Base-by-base conservation (phyloP, 2,113 vertebrate genomes). In the Zosterops lateralis region DNA sequence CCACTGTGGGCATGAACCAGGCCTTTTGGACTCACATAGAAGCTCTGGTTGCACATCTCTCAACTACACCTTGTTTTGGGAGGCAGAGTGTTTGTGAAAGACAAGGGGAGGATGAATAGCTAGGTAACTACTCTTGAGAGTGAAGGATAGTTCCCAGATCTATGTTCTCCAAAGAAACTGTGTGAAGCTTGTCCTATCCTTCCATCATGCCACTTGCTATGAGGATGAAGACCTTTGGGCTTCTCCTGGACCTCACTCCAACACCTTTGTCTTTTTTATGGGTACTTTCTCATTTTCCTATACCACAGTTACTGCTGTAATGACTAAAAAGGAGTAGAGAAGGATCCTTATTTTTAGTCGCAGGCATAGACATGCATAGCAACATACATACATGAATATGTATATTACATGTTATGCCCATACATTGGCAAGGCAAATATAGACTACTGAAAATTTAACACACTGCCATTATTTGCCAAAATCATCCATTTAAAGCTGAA, bases 131-230 rank as follows among this genome's bases (percentile, higher is more conserved):
- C 25, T 9, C 6, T 11, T 70, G 34, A 54, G 50, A 40, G 28
- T 15, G 36, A 45, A 76, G 54, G 17, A 10, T 45, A 36, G 47
- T 34, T 80, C n/a, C 9, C 15, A 75, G 17, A 14, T 54, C 25
- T 38, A 1, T 29, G 7, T 47, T 84, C 32, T 65, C 8, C 26
- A 45, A 14, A 73, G 38, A 31, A 50, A 20, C 17, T 26, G 3
- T 31, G 14, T 17, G 38, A 83, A 60, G 17, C 48, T 88, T 86
- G 34, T 62, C 44, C 20, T 74, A 5, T 28, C 45, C 40, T 80
- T 83, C 68, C 16, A 8, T 50, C 2, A 0, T 1, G 0, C 34
- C 20, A 7, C 24, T 62, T 87, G 1, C 38, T 51, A 47, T 7
- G 8, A 87, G 44, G 34, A 26, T 67, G 44, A 38, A 0, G 4